These are phyloP conservation scores for Garrulus glandarius DNA, from an alignment of 2,797 vertebrate species.

Conservation along the genomic window DNA sequence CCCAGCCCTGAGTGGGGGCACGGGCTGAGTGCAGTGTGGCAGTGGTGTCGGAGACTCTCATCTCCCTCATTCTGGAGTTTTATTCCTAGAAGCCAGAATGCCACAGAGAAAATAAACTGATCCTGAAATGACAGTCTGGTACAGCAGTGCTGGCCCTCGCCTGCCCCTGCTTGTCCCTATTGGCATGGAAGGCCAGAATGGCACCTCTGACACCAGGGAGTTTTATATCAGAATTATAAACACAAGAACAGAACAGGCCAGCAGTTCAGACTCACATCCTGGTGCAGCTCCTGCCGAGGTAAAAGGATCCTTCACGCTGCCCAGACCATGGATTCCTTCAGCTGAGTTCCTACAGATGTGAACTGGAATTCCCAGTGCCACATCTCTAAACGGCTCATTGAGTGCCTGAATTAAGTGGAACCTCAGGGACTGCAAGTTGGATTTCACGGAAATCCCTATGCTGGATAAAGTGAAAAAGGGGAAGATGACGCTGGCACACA, in stretches of 20 bases:
- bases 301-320: background rate
- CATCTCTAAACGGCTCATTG: background rate
- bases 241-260: background rate
- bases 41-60: fast-evolving
- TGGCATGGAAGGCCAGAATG: background rate
- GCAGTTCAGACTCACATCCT: background rate
- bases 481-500: background rate
- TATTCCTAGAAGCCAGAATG: background rate
- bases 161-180: background rate
- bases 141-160: background rate
- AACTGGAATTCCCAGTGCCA: background rate
- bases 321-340: background rate
- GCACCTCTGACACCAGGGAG: background rate
- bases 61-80: background rate
- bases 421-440: background rate
- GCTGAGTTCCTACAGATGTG: background rate
- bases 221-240: background rate
- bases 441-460: background rate
- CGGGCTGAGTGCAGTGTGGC: background rate
- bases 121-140: background rate
- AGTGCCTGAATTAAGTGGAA: background rate
- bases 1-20: background rate
- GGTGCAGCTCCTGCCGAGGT: background rate
- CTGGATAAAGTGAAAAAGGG: background rate
- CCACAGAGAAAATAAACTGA: background rate